Percentiles rank a stretch among this genome's conserved stretches.
phyloP scores from a whole-genome alignment of 1,140 invertebrate species.

The Varroa destructor region DNA sequence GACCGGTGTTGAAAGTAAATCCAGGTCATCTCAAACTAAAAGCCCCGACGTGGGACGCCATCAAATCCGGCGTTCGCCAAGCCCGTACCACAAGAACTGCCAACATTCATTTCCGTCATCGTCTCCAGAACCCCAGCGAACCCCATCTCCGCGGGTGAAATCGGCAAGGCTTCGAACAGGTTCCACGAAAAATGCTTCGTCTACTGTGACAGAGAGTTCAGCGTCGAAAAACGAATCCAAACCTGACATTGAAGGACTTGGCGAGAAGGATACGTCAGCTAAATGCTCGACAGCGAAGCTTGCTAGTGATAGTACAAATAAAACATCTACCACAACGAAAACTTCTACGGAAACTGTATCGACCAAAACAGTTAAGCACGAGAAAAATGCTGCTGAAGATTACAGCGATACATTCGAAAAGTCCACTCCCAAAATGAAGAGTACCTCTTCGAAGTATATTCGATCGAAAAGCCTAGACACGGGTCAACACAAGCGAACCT shows the following conservation, averaged over 20 bases:
- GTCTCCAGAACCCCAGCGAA: constrained; percentile 2
- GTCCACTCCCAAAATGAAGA: background rate
- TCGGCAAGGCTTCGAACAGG: too few relatives aligned
- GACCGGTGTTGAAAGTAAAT: background rate
- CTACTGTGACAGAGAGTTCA: too few relatives aligned
- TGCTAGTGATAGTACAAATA: too few relatives aligned
- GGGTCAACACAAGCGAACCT: background rate
- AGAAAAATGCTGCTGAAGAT: background rate
- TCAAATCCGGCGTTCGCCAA: constrained; percentile 1
- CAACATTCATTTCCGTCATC: constrained; percentile 5
- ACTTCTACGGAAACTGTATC: too few relatives aligned
- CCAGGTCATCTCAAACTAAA: background rate
- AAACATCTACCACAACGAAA: too few relatives aligned
- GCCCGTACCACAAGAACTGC: constrained; percentile 27
- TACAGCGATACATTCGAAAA: constrained; percentile 22
- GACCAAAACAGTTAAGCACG: too few relatives aligned
- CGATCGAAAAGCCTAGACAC: constrained; percentile 14
- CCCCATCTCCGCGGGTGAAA: background rate
- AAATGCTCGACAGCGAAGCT: too few relatives aligned
- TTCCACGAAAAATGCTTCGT: too few relatives aligned
- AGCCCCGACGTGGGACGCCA: background rate
- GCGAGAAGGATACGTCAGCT: too few relatives aligned
- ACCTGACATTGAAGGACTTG: too few relatives aligned
- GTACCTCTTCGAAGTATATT: background rate
- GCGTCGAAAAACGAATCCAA: too few relatives aligned